Evolutionary conservation across 2,797 vertebrate species (phyloP).

Genomic region (Argya squamiceps): DNA sequence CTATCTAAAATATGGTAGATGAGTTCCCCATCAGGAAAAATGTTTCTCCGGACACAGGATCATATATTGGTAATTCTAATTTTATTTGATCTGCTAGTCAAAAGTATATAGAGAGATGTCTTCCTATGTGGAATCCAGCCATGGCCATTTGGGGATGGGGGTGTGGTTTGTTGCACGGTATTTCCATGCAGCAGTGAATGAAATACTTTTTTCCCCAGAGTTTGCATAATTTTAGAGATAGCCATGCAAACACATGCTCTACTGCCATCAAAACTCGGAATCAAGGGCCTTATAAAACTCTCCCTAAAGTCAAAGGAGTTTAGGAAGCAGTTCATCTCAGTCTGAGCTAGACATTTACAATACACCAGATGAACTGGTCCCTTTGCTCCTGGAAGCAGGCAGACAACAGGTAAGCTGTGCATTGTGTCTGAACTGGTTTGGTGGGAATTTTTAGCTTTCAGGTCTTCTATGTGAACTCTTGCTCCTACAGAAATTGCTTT

Average conservation of each 20-base stretch:
- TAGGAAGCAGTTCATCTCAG: slow-evolving; percentile 18
- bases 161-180: not conserved
- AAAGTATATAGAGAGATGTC: not conserved
- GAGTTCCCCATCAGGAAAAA: not conserved
- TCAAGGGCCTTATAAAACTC: not conserved
- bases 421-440: slow-evolving; percentile 60
- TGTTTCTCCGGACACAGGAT: not conserved
- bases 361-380: not conserved
- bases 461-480: slow-evolving; percentile 51
- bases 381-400: slow-evolving; percentile 40
- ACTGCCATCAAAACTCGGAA: not conserved
- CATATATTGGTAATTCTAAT: not conserved
- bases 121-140: not conserved
- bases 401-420: slow-evolving; percentile 31
- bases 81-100: not conserved
- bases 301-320: not conserved
- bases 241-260: not conserved
- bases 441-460: slow-evolving; percentile 56
- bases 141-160: not conserved
- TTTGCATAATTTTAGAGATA: not conserved
- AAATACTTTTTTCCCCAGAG: not conserved
- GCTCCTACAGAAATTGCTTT: slow-evolving; percentile 58
- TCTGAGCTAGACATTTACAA: not conserved
- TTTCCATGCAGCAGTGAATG: not conserved
- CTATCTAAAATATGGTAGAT: not conserved